Evolutionary conservation across 2,888 invertebrate genomes (phyloP).

Genomic region (Leptinotarsa rubiginosa): DNA sequence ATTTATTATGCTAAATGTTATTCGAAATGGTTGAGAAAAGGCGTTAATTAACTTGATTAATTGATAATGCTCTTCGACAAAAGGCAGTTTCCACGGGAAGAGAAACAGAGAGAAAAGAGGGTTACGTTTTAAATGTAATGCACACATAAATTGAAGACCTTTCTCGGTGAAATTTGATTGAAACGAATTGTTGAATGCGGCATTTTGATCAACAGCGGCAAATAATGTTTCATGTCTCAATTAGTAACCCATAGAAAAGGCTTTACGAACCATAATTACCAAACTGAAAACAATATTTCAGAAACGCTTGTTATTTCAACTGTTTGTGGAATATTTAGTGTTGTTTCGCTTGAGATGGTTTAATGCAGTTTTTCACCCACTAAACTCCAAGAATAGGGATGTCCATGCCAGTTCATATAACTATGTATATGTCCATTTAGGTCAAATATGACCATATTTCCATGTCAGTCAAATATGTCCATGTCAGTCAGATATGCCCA

Average conservation of each 20-base stretch:
- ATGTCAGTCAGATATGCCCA: no score
- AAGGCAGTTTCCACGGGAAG: constrained; percentile 27
- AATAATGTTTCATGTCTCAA: neutral
- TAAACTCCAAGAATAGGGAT: no score
- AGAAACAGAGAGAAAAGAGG: constrained; percentile 38
- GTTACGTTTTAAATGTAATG: constrained; percentile 43
- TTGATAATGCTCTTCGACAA: constrained; percentile 39
- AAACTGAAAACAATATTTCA: no score
- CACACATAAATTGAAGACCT: constrained; percentile 49
- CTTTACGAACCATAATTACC: neutral
- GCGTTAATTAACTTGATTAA: constrained; percentile 46
- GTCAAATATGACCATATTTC: no score
- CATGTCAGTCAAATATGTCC: no score
- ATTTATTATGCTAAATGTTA: constrained; percentile 36
- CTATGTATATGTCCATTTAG: no score
- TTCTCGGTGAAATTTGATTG: constrained; percentile 49
- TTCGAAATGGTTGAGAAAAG: constrained; percentile 38
- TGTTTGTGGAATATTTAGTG: no score
- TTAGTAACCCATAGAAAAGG: constrained; percentile 1
- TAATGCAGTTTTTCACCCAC: no score
- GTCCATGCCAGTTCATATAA: no score
- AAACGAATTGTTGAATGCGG: constrained; percentile 34
- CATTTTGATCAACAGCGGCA: neutral
- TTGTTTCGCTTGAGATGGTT: no score
- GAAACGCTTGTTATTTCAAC: no score